Percentiles rank a stretch among this genome's conserved stretches.
Conservation (phyloP, 2,797 vertebrate genomes). For the Hapalemur alaotrensis region DNA sequence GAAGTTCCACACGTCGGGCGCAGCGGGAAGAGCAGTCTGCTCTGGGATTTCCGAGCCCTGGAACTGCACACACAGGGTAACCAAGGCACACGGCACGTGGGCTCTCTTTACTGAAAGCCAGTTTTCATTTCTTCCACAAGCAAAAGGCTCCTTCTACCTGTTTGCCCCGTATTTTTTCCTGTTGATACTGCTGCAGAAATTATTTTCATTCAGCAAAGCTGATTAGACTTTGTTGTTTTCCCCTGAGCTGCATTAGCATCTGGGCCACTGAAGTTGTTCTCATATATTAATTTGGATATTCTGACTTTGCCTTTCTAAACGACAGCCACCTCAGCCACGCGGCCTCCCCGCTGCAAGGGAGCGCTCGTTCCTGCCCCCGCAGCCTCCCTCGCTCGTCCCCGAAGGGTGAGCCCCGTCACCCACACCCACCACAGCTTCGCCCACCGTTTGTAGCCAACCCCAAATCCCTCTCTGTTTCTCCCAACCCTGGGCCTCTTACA, state of each 20-base stretch:
- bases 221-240: background rate
- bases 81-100: fast-evolving
- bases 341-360: background rate
- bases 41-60: background rate
- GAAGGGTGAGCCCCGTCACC: background rate
- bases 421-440: background rate
- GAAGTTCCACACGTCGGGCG: background rate
- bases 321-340: background rate
- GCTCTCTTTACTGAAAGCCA: background rate
- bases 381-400: background rate
- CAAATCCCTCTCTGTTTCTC: too few species aligned
- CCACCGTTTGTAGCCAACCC: background rate
- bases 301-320: background rate
- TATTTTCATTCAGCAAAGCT: background rate
- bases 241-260: background rate
- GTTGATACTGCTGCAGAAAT: background rate
- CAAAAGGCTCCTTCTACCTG: background rate
- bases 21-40: background rate
- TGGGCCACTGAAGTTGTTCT: background rate
- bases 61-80: background rate
- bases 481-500: too few species aligned
- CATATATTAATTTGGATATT: background rate
- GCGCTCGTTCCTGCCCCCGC: background rate
- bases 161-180: too few species aligned
- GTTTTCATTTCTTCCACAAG: background rate